Conservation (phyloP, 2,113 vertebrate genomes). For the Aptenodytes patagonicus region DNA sequence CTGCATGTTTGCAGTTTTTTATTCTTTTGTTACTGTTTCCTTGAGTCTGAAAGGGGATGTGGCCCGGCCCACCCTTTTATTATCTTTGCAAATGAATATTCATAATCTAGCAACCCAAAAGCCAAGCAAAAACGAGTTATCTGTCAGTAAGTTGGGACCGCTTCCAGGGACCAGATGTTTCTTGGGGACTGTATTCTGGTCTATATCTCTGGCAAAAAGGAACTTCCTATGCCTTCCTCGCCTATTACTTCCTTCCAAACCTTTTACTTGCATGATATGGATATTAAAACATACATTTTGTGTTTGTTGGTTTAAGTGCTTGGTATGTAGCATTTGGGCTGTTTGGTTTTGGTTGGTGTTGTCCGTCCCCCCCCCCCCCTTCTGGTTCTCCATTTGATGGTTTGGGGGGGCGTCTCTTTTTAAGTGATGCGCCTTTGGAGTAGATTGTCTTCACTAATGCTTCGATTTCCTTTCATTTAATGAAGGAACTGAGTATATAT, state of each 20-base stretch:
- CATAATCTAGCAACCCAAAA: conserved; percentile 46
- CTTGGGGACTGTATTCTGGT: conserved; percentile 9
- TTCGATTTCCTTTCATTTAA: conserved; percentile 38
- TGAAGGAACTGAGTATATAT: background rate
- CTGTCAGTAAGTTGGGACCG: conserved; percentile 53
- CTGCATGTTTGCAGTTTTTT: background rate
- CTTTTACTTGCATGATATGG: conserved; percentile 5
- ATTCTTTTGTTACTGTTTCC: conserved; percentile 10
- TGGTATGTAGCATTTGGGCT: background rate
- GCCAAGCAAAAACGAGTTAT: conserved; percentile 40
- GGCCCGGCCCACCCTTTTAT: conserved; percentile 50
- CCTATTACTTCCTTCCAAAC: background rate
- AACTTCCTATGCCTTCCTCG: conserved; percentile 21
- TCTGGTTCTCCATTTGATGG: background rate
- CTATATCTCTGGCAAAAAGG: background rate
- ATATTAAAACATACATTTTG: background rate
- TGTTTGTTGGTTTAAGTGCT: background rate
- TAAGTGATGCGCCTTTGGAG: background rate
- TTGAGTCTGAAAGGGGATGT: conserved; percentile 56
- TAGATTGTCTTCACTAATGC: conserved; percentile 12
- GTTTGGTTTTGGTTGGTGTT: background rate
- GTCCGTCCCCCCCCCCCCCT: too few species aligned
- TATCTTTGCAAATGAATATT: conserved; percentile 73
- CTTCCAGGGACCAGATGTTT: conserved; percentile 60
- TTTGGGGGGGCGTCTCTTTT: background rate